Base-by-base conservation (phyloP, 2,113 vertebrate species). In the Toxotes jaculatrix region DNA sequence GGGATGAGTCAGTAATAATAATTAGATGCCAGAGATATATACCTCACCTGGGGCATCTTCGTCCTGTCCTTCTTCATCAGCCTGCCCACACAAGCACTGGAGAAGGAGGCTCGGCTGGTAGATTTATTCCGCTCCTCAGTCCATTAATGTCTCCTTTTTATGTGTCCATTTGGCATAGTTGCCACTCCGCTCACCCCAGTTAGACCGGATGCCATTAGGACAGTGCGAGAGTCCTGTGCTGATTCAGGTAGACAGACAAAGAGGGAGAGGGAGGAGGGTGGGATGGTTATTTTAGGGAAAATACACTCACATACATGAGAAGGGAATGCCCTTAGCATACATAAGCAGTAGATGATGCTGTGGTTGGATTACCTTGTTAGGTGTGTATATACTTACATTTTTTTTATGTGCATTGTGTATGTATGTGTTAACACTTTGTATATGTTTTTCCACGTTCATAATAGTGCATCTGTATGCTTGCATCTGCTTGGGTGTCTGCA, bases 141-240 rank as follows among this genome's bases (percentile, higher is more conserved):
- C 92, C 87, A 93, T 94, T 94, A 92, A 91, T 79, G 89, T 85
- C 74, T 74, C 45, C 40, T 82, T 89, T 92, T 93, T 92, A 89
- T 92, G 85, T 88, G 90, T 92, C 89, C 87, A 87, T 93, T 94
- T 93, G 91, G 88, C 90, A 83, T 59, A 79, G 87, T 31, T 85
- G 75, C 80, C 87, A 85, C 86, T 91, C 74, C 14, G 40, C 79
- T 90, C 90, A 83, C 83, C 84, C 91, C 75, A 17, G 78, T 86
- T 63, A 84, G 79, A 72, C 82, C 23, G 11, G 73, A 89, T 83
- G 75, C 76, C 86, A 75, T 82, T 74, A 83, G 34, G 77, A 86
- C 60, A 17, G 78, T 36, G 17, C 6, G 19, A 74, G 76, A 90
- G 82, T 63, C 68, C 80, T 69, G 19, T 65, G 78, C 80, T 89